A percentile compares a stretch with the other conserved stretches of the same genome.
Evolutionary conservation across 2,888 invertebrate species (phyloP).

Genomic region (Folsomia candida): DNA sequence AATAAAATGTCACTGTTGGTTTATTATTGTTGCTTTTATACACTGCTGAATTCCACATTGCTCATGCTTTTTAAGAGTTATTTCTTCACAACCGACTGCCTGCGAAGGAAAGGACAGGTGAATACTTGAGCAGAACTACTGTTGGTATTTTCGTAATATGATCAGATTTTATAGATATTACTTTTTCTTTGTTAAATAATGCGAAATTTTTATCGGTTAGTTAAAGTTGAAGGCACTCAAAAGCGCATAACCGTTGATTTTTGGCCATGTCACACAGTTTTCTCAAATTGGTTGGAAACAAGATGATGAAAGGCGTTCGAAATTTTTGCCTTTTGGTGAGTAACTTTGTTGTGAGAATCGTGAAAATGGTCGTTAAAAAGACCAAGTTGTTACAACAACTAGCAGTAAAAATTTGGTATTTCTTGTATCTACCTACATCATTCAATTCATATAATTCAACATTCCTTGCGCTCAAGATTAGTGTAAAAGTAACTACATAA

Average conservation of each 20-base stretch:
- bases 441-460: too few relatives aligned
- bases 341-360: too few relatives aligned
- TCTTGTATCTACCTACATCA: too few relatives aligned
- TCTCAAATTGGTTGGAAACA: background rate
- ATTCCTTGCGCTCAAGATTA: too few relatives aligned
- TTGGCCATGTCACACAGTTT: background rate
- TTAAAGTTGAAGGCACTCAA: background rate
- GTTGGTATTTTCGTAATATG: background rate
- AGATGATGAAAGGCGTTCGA: background rate
- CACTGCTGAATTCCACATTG: background rate
- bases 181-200: background rate
- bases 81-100: background rate
- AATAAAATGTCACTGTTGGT: too few relatives aligned
- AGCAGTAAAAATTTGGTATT: too few relatives aligned
- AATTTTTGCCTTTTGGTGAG: too few relatives aligned
- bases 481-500: too few relatives aligned
- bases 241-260: background rate
- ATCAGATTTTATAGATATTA: background rate
- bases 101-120: background rate
- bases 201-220: background rate
- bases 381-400: too few relatives aligned
- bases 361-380: too few relatives aligned
- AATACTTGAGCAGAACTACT: background rate
- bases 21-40: background rate
- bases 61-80: background rate